phyloP scores from a whole-genome alignment of 2,888 invertebrate genomes.

The Tinea pellionella region DNA sequence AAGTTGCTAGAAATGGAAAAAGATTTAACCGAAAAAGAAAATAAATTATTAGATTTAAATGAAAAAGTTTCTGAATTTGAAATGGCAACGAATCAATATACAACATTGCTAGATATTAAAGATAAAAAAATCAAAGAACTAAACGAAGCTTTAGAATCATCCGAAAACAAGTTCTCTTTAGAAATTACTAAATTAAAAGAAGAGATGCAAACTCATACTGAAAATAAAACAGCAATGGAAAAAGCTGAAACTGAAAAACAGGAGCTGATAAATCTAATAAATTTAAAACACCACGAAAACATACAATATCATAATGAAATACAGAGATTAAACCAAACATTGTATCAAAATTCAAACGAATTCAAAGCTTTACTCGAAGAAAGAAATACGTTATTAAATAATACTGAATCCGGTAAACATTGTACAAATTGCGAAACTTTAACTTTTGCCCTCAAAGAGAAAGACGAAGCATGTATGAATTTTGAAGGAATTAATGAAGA shows the following conservation, averaged over 20 bases:
- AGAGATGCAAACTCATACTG: constrained; percentile 29
- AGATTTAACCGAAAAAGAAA: constrained; percentile 29
- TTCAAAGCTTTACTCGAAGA: constrained; percentile 41
- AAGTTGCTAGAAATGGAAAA: constrained; percentile 34
- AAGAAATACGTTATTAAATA: constrained; percentile 33
- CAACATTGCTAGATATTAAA: constrained; percentile 30
- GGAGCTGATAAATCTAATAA: constrained; percentile 78
- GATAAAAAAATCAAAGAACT: constrained; percentile 51
- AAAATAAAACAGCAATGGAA: no score
- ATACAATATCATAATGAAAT: constrained; percentile 87
- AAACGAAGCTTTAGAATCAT: constrained; percentile 36
- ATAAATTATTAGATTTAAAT: constrained; percentile 31
- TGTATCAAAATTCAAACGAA: constrained; percentile 63
- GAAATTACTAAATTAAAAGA: constrained; percentile 30
- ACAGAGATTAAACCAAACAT: constrained; percentile 76
- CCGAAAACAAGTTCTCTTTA: constrained; percentile 31
- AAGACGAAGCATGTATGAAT: constrained; percentile 39
- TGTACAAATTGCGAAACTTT: constrained; percentile 44
- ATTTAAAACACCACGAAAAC: constrained; percentile 87
- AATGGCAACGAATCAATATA: constrained; percentile 26
- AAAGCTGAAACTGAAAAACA: constrained; percentile 64
- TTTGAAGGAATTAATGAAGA: constrained; percentile 48
- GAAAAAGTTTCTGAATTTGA: constrained; percentile 29
- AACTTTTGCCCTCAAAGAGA: constrained; percentile 39
- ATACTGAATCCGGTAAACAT: constrained; percentile 18